Percentiles rank a stretch among this genome's conserved stretches.
Conservation (phyloP, 1,140 invertebrate species). For the Drosophila ercepeae region DNA sequence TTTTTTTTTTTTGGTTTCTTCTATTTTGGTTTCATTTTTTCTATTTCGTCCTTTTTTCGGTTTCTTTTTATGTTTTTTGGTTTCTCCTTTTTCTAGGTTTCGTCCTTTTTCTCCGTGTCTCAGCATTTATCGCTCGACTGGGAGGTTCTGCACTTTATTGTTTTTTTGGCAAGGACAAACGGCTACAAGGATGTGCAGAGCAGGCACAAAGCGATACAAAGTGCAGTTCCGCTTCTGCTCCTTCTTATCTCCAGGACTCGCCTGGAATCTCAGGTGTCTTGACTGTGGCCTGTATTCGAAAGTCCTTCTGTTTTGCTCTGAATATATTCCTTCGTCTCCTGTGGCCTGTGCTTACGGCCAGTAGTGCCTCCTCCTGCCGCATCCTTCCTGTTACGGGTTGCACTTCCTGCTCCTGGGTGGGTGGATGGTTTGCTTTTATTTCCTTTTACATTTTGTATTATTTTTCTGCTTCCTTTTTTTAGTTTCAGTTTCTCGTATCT, state of each 20-base stretch:
- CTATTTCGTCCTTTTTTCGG: neutral
- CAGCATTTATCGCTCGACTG: conserved; percentile 71
- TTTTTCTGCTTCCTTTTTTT: conserved; percentile 1
- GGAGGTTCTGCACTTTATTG: conserved; percentile 31
- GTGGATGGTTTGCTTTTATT: conserved; percentile 15
- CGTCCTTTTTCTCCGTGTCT: conserved; percentile 27
- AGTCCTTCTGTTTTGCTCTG: too few species aligned
- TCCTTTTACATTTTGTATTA: conserved; percentile 16
- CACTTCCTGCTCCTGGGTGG: conserved; percentile 8
- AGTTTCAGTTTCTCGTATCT: conserved; percentile 16
- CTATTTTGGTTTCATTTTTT: conserved; percentile 3
- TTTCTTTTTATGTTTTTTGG: too few species aligned
- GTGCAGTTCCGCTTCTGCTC: conserved; percentile 5
- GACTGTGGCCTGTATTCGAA: conserved; percentile 42
- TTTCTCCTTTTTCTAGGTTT: conserved; percentile 15
- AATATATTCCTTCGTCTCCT: conserved; percentile 42
- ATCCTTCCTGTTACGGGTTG: conserved; percentile 22
- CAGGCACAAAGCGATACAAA: conserved; percentile 18
- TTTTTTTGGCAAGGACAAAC: conserved; percentile 66
- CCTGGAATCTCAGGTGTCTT: conserved; percentile 15
- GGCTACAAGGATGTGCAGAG: conserved; percentile 14
- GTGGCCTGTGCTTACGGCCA: conserved; percentile 40
- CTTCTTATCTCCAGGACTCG: neutral
- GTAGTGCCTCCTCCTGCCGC: too few species aligned
- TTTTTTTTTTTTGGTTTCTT: too few species aligned